Evolutionary conservation across 2,113 vertebrate species (phyloP).

Genomic region (Sphyrna mokarran): DNA sequence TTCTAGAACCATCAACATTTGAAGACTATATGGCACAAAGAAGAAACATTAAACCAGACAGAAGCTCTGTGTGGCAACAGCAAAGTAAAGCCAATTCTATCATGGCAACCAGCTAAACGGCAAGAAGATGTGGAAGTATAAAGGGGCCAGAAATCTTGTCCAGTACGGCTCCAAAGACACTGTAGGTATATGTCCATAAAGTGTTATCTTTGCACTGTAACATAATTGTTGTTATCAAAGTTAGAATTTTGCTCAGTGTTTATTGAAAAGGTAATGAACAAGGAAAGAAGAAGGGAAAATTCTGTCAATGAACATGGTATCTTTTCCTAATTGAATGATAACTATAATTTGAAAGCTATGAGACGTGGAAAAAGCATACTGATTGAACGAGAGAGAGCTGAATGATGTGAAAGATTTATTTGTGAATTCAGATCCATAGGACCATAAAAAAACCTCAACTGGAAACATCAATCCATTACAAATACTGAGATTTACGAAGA

Average conservation of each 20-base stretch:
- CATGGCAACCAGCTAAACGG: background rate
- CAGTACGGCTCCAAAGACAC: background rate
- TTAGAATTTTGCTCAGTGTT: background rate
- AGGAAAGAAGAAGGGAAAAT: background rate
- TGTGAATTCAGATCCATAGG: background rate
- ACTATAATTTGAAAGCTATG: background rate
- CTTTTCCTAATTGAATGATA: background rate
- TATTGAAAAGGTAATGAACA: background rate
- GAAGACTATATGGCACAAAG: constrained; percentile 68
- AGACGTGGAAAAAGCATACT: background rate
- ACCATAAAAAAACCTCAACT: background rate
- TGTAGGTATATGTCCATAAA: background rate
- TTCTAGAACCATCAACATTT: constrained; percentile 98
- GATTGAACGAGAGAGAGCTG: background rate
- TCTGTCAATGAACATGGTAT: background rate
- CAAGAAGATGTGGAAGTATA: background rate
- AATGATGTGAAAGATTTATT: background rate
- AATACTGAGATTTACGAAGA: background rate
- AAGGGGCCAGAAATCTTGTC: background rate
- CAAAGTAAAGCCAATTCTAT: background rate
- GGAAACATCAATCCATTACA: background rate
- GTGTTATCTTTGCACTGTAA: background rate
- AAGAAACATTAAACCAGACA: background rate
- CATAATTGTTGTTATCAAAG: background rate
- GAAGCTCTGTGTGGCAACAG: background rate